Evolutionary conservation across 1,140 invertebrate species (phyloP).

Genomic region (Ephestia elutella): DNA sequence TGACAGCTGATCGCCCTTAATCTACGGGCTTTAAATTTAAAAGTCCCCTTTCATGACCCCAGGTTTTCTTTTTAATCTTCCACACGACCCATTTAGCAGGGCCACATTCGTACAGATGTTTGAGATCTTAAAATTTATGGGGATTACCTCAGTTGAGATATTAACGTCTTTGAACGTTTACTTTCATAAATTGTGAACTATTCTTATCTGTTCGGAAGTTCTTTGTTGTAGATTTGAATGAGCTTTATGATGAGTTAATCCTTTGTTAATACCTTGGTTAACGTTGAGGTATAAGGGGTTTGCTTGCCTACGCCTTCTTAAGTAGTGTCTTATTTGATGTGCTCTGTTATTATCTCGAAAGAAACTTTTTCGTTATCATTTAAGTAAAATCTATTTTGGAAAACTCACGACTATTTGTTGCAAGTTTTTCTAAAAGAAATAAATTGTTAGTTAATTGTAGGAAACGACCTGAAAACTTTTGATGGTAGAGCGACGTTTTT

Average conservation of each 20-base stretch:
- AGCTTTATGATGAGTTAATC: neutral
- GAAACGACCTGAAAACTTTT: too few relatives aligned
- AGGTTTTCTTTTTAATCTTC: slow-evolving; percentile 54
- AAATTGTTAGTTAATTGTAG: too few relatives aligned
- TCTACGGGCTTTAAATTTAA: slow-evolving; percentile 55
- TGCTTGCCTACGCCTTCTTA: too few relatives aligned
- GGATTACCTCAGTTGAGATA: slow-evolving; percentile 1
- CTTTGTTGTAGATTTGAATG: neutral
- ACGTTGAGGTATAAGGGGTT: too few relatives aligned
- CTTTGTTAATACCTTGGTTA: neutral
- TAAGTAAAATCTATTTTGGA: too few relatives aligned
- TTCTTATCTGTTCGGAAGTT: neutral
- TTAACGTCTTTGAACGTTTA: slow-evolving; percentile 1
- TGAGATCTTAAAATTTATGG: slow-evolving; percentile 33
- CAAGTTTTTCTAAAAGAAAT: too few relatives aligned
- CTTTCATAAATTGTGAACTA: slow-evolving; percentile 1
- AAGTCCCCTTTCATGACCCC: slow-evolving; percentile 39
- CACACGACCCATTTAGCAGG: slow-evolving; percentile 35
- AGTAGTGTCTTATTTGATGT: too few relatives aligned
- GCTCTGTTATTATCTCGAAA: too few relatives aligned
- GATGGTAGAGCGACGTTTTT: too few relatives aligned
- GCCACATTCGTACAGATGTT: slow-evolving; percentile 35
- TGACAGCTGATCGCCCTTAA: slow-evolving; percentile 59
- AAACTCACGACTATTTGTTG: too few relatives aligned
- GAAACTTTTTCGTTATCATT: too few relatives aligned